phyloP scores from a whole-genome alignment of 2,113 vertebrate genomes.

The cat (Felis catus) region F.catus_Fca126_mat1.0 CM031423.1:60590001-60590500 shows the following conservation, averaged over 20 bases:
- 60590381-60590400: neutral
- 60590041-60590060: neutral
- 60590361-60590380: neutral
- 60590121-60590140: neutral
- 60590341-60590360: neutral
- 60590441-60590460: neutral
- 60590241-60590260: fast-evolving
- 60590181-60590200: neutral
- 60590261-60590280: neutral
- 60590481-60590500: neutral
- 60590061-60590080: neutral
- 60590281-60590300: neutral
- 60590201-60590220: fast-evolving
- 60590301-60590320: neutral
- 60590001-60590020: neutral
- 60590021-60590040: neutral
- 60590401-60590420: neutral
- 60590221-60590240: neutral
- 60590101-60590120: constrained; percentile 25
- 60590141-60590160: neutral
- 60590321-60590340: neutral
- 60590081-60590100: neutral
- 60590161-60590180: neutral
- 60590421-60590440: neutral
- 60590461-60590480: neutral